Base-by-base conservation (phyloP, 2,888 invertebrate genomes). In the Parochlus steinenii region DNA sequence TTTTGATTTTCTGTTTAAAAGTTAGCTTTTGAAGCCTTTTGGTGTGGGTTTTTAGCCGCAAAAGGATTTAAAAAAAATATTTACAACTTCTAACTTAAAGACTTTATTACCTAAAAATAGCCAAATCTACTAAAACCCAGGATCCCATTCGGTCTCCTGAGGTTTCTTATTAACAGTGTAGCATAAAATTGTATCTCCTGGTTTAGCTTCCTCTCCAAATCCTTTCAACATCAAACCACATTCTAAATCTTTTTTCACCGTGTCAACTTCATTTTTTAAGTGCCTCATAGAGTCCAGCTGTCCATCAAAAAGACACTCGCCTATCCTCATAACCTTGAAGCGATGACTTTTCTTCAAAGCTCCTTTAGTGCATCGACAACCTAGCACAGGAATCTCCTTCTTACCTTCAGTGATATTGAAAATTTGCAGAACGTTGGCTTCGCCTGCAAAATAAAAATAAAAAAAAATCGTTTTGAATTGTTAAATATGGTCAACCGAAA, bases 181-280 rank as follows among this genome's bases (percentile, higher is more conserved):
- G 55, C 90, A 92, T 17, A 80, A 53, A 5, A 95, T 56, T 0
- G 56, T 59, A 55, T 97, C 95, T 0, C 85, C 87, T 0, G 73
- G 62, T 54, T 74, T 55, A 38, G 85, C 75, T 17, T 62, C 51
- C 18, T 86, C 45, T 2, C 57, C 51, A 2, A 59, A 48, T 47
- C 83, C 74, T 3, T 67, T 66, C 35, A 95, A 64, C 40, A 76
- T 72, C 18, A 97, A 52, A 0, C 95, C 95, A 56, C 95, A 95
- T 53, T 97, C 93, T 39, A 74, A 69, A 51, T 83, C 83, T 30
- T 71, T 74, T 52, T 82, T 83, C 24, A 95, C 72, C 0, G 70
- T 65, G 5, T 74, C 74, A 4, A 89, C 86, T 58, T 93, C 92
- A 33, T 74, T 71, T 53, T 93, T 95, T 30, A 87, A 58, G 57